Evolutionary conservation across 1,140 invertebrate species (phyloP).

Genomic region (Temnothorax longispinosus): DNA sequence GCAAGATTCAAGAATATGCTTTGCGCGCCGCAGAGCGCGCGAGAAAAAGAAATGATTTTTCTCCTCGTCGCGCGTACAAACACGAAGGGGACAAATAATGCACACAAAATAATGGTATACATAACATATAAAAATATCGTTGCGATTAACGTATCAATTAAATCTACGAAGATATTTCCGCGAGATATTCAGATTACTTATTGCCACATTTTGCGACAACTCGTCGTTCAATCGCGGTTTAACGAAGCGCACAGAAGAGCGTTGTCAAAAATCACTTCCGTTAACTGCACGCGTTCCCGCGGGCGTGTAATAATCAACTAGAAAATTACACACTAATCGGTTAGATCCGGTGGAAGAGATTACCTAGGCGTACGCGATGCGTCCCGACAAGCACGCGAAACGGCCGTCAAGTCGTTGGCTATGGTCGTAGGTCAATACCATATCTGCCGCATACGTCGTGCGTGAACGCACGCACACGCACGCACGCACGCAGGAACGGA

Average conservation of each 20-base stretch:
- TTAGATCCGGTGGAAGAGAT: slow-evolving; percentile 58
- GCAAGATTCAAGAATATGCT: slow-evolving; percentile 6
- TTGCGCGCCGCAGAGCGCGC: neutral
- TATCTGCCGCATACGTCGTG: slow-evolving; percentile 5
- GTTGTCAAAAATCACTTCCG: slow-evolving; percentile 39
- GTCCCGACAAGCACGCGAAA: slow-evolving; percentile 52
- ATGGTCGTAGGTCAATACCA: slow-evolving; percentile 61
- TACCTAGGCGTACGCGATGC: slow-evolving; percentile 36
- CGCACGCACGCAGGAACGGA: neutral
- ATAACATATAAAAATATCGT: neutral
- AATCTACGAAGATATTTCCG: neutral
- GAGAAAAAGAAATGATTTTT: neutral
- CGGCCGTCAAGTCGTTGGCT: slow-evolving; percentile 57
- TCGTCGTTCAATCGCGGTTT: neutral
- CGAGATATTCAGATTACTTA: neutral
- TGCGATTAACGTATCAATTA: neutral
- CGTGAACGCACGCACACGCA: slow-evolving; percentile 19
- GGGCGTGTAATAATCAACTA: slow-evolving; percentile 43
- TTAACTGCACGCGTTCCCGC: slow-evolving; percentile 10
- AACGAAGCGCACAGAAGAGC: neutral
- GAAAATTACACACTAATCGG: slow-evolving; percentile 56
- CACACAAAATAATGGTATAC: neutral
- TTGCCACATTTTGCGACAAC: too few species aligned
- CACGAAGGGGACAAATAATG: neutral
- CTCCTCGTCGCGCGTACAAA: neutral